These are phyloP conservation scores for Xiphophorus couchianus DNA, from an alignment of 2,113 vertebrate genomes.

Conservation along the genomic window DNA sequence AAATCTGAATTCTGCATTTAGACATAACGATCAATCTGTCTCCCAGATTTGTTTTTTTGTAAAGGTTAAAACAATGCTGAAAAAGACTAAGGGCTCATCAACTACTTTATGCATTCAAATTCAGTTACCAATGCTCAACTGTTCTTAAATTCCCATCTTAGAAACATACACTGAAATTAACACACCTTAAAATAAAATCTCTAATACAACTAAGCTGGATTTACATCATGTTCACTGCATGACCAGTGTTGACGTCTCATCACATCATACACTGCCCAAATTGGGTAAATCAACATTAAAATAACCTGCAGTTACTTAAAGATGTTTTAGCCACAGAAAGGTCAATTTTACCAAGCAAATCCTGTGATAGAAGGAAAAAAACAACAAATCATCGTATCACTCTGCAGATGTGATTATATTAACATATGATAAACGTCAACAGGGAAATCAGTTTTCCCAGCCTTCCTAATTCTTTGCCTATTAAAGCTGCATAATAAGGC, in stretches of 20 bases:
- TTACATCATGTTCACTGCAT: conserved; percentile 16
- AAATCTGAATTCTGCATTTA: background rate
- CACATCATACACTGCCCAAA: conserved; percentile 26
- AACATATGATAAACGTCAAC: conserved; percentile 34
- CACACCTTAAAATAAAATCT: conserved; percentile 55
- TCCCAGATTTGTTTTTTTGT: conserved; percentile 9
- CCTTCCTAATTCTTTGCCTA: conserved; percentile 21
- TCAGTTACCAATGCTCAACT: conserved; percentile 60
- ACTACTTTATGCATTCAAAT: conserved; percentile 60
- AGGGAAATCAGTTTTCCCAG: conserved; percentile 34
- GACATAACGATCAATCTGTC: background rate
- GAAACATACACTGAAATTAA: conserved; percentile 36
- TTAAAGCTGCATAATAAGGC: conserved; percentile 22
- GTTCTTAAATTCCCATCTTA: conserved; percentile 59
- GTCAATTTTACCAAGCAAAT: conserved; percentile 17
- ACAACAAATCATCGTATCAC: conserved; percentile 33
- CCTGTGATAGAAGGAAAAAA: conserved; percentile 17
- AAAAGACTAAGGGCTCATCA: conserved; percentile 27
- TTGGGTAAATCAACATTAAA: conserved; percentile 49
- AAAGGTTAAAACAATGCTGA: conserved; percentile 36
- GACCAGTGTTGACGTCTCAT: conserved; percentile 47
- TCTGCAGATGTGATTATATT: conserved; percentile 31
- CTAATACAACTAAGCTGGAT: conserved; percentile 24
- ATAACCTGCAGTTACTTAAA: conserved; percentile 39
- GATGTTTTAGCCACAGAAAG: conserved; percentile 45